Evolutionary conservation across 2,113 vertebrate genomes (phyloP).

Genomic region (Scopus umbretta): DNA sequence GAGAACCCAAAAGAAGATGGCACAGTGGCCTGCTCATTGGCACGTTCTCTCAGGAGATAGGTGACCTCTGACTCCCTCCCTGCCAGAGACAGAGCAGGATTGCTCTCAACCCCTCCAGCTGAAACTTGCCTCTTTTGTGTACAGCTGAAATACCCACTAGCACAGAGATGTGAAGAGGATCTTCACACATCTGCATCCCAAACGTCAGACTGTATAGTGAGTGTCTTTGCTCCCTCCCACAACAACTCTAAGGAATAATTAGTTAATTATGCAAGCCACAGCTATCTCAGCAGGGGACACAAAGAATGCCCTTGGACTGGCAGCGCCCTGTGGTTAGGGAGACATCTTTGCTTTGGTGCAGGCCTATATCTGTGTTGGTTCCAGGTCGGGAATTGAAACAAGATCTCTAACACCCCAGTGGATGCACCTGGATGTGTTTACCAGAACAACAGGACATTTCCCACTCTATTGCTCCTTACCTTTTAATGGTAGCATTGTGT

Average conservation of each 20-base stretch:
- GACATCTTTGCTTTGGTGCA: not conserved
- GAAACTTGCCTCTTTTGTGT: not conserved
- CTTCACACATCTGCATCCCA: not conserved
- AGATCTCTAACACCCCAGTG: accelerated
- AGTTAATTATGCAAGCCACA: not conserved
- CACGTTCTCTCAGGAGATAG: not conserved
- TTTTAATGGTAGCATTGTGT: not conserved
- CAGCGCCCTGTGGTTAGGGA: not conserved
- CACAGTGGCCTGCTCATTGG: not conserved
- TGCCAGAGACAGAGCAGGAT: not conserved
- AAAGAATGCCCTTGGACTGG: not conserved
- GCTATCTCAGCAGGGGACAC: not conserved
- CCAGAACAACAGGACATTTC: not conserved
- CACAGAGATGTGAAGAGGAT: not conserved
- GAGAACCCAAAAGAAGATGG: not conserved
- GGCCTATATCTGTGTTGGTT: not conserved
- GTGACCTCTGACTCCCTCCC: not conserved
- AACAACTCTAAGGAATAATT: not conserved
- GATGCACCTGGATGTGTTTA: not conserved
- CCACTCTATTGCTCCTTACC: not conserved
- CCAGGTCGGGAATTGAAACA: not conserved
- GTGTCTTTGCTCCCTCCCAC: not conserved
- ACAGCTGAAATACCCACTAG: not conserved
- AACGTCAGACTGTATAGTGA: not conserved
- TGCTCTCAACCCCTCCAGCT: not conserved